These are phyloP conservation scores for Symphodus melops DNA, from an alignment of 2,113 vertebrate species.

Conservation along the genomic window DNA sequence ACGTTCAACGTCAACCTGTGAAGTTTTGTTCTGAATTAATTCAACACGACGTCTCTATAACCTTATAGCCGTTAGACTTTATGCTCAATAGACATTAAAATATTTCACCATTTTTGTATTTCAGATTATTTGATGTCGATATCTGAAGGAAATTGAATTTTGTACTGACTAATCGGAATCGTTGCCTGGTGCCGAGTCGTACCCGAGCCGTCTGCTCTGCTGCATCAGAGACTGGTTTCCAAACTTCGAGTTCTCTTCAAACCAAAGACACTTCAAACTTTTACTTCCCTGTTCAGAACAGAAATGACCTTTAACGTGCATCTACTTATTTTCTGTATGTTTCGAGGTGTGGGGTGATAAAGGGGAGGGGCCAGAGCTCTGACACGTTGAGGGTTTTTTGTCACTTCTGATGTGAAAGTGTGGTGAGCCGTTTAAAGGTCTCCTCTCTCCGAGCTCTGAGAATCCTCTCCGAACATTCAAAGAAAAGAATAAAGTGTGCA, in stretches of 20 bases:
- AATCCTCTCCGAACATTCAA: conserved; percentile 73
- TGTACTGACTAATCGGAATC: conserved; percentile 53
- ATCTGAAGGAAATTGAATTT: conserved; percentile 59
- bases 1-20: not conserved
- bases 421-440: conserved; percentile 34
- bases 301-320: conserved; percentile 85
- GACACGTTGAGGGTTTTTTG: conserved; percentile 42
- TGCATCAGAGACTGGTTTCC: not conserved
- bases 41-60: conserved; percentile 37
- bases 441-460: conserved; percentile 51
- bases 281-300: conserved; percentile 33
- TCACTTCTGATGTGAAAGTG: conserved; percentile 51
- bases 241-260: conserved; percentile 8
- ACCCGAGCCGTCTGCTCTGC: not conserved
- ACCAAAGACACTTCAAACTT: conserved; percentile 9
- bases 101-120: conserved; percentile 62
- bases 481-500: conserved; percentile 82
- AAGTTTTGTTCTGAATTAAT: conserved; percentile 1
- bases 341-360: conserved; percentile 58
- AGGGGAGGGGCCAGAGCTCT: conserved; percentile 10
- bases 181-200: not conserved
- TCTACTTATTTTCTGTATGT: conserved; percentile 92
- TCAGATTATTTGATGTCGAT: conserved; percentile 61
- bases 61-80: conserved; percentile 26
- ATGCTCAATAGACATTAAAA: conserved; percentile 50